Evolutionary conservation across 2,888 invertebrate genomes (phyloP).

Genomic region (Philereme transversata): DNA sequence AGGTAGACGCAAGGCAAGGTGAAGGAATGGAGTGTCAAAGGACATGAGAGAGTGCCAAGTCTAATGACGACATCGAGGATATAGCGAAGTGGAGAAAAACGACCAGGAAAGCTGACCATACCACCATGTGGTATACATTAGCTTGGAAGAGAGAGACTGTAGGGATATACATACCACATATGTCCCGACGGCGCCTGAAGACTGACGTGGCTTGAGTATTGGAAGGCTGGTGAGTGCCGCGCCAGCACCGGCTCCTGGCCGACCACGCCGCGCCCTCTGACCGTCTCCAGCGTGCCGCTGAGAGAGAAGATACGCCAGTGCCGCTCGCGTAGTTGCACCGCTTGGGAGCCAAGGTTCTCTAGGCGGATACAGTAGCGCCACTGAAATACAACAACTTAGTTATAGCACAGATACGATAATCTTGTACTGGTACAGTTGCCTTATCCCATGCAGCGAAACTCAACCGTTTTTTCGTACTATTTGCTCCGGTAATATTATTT

Average conservation of each 20-base stretch:
- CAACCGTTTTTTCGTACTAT: no score
- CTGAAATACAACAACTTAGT: not conserved
- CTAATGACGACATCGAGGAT: no score
- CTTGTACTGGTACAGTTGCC: no score
- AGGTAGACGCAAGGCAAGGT: no score
- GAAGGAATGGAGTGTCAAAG: no score
- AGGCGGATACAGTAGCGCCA: constrained; percentile 99
- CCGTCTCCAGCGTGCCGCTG: constrained; percentile 96
- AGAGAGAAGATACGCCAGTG: constrained; percentile 99
- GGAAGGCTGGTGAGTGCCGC: constrained; percentile 95
- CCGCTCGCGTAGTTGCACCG: constrained; percentile 97
- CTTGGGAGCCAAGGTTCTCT: constrained; percentile 95
- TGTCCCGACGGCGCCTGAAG: constrained; percentile 98
- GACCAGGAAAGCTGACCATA: no score
- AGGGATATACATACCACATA: constrained; percentile 89
- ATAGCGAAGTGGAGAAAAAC: no score
- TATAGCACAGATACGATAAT: not conserved
- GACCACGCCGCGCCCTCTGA: constrained; percentile 97
- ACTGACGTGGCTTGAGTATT: constrained; percentile 98
- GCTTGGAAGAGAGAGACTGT: not conserved
- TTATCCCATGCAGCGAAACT: no score
- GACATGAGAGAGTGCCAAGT: no score
- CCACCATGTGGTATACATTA: no score
- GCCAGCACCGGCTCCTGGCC: constrained; percentile 98
- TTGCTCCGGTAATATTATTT: no score